Evolutionary conservation across 53 echinoderm and acorn worm genomes (phyloP), one percentile per base, ranked within the genome.

Genomic region (Luidia sarsii): DNA sequence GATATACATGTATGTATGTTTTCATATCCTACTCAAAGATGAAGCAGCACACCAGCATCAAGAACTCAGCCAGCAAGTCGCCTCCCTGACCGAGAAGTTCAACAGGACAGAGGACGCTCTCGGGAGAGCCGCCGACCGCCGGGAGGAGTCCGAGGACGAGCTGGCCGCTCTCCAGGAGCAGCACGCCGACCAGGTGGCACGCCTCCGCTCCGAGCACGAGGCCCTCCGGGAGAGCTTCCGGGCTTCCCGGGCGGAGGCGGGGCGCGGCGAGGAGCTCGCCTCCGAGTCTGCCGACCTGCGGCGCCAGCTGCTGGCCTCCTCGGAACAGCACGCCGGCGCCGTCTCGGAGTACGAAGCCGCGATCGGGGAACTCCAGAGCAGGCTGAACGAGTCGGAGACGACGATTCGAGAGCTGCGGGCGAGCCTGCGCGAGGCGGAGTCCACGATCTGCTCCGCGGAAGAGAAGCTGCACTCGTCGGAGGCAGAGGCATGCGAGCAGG

Each of bases 391-490:
- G 34, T 36, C 53, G 7, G 72, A 27, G 38, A 39, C 25, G 23
- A 37, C 32, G 19, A 54, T 73, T 27, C 52, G 20, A 32, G 52
- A 73, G 18, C 24, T 32, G 2, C 16, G 32, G 33, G 37, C 21
- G 33, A 73, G 32, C 19, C 49, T 70, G 1, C 28, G 33, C 7
- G 49, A 70, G 70, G 48, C 70, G 25, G 49, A 2, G n/a, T n/a
- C 28, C 2, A 36, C 2, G 70, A 32, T 30, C 14, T 41, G 39
- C 30, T 34, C 31, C 19, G 11, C 64, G 1, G 65, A 45, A 29
- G 50, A 80, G 65, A 80, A 80, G 29, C 30, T 80, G 28, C n/a
- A 46, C 15, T 48, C 21, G 18, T 28, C 51, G 15, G 80, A 80
- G 30, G 30, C 29, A 16, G 33, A 8, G 23, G 57, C 54, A 39